These are phyloP conservation scores for Catotricha subobsoleta DNA, from an alignment of 2,888 invertebrate species.

Conservation along the genomic window DNA sequence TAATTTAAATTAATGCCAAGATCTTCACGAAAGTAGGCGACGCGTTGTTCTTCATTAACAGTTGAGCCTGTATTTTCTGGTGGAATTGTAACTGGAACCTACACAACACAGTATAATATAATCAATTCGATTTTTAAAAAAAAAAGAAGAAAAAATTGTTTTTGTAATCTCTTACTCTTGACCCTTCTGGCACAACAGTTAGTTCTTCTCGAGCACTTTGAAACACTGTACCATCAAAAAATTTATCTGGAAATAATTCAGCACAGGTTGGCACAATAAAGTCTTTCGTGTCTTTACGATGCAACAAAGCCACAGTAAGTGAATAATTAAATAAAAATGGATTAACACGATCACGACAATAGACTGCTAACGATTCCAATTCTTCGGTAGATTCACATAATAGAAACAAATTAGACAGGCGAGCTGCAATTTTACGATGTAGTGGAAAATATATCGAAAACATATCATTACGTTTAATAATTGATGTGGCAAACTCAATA, in stretches of 20 bases:
- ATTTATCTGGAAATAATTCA: slow-evolving; percentile 60
- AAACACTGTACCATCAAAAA: slow-evolving; percentile 49
- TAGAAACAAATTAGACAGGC: slow-evolving; percentile 46
- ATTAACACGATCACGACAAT: slow-evolving; percentile 47
- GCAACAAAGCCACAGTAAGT: slow-evolving; percentile 48
- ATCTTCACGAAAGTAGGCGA: slow-evolving; percentile 64
- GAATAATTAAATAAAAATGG: slow-evolving; percentile 57
- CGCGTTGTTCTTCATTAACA: slow-evolving; percentile 48
- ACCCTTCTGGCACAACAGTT: slow-evolving; percentile 31
- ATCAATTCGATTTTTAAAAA: neutral
- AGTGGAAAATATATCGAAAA: slow-evolving; percentile 54
- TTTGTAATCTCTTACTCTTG: slow-evolving; percentile 30
- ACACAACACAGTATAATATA: too few species aligned
- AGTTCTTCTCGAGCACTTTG: slow-evolving; percentile 44
- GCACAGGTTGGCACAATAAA: slow-evolving; percentile 48
- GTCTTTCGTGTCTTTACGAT: slow-evolving; percentile 18
- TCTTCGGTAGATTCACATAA: slow-evolving; percentile 39
- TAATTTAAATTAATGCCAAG: slow-evolving; percentile 62
- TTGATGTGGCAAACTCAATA: slow-evolving; percentile 4
- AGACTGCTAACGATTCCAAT: slow-evolving; percentile 44
- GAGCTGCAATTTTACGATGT: slow-evolving; percentile 46
- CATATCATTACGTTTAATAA: slow-evolving; percentile 4
- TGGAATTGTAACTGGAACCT: slow-evolving; percentile 42
- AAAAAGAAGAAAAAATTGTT: neutral
- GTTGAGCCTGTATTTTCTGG: slow-evolving; percentile 48